These are phyloP conservation scores for Camponotus floridanus DNA, from an alignment of 1,140 invertebrate genomes.

Conservation along the genomic window DNA sequence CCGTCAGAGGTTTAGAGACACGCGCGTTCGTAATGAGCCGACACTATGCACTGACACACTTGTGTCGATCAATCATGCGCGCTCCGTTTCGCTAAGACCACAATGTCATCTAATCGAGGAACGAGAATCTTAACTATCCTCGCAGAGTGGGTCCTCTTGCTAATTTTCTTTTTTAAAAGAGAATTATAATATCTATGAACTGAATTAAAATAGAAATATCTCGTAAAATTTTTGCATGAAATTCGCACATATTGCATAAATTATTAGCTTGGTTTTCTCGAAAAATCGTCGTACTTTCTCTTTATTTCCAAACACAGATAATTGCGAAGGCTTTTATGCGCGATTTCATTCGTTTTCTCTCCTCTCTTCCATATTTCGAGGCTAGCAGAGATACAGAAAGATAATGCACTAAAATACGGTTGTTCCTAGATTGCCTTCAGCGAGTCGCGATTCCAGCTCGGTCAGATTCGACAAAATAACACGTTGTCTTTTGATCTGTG, in stretches of 20 bases:
- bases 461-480: constrained; percentile 73
- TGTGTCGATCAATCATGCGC: constrained; percentile 31
- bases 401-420: not conserved
- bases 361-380: not conserved
- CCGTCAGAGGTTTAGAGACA: constrained; percentile 53
- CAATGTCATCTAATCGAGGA: not conserved
- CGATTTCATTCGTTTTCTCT: not conserved
- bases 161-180: not conserved
- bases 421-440: constrained; percentile 33
- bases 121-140: not conserved
- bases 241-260: not conserved
- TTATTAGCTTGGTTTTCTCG: not conserved
- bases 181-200: not conserved
- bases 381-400: constrained; percentile 29
- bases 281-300: not conserved
- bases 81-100: not conserved
- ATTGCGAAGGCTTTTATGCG: not conserved
- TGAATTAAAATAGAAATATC: not conserved
- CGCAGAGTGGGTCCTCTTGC: not conserved
- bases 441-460: constrained; percentile 21
- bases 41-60: constrained; percentile 43
- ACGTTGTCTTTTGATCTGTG: constrained; percentile 80
- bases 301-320: not conserved
- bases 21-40: constrained; percentile 40
- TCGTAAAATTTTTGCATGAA: not conserved